phyloP scores from a whole-genome alignment of 2,113 vertebrate species.

The Odocoileus hemionus region DNA sequence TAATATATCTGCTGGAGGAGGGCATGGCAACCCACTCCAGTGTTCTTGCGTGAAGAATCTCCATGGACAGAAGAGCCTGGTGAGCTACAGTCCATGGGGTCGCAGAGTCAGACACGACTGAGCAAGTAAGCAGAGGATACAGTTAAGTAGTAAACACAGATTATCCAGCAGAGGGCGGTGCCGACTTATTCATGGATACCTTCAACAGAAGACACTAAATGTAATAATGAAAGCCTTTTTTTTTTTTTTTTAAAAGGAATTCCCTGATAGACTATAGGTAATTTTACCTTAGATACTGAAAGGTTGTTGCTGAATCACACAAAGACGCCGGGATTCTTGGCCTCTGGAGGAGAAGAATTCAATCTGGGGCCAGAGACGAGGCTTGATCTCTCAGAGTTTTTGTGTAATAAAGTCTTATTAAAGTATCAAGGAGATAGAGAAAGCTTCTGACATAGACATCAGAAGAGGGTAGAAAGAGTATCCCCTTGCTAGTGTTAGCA shows the following conservation, averaged over 20 bases:
- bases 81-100: not conserved
- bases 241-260: not conserved
- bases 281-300: not conserved
- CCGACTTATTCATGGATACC: not conserved
- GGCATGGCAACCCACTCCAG: not conserved
- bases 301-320: no score
- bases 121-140: not conserved
- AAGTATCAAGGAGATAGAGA: no score
- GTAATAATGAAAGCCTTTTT: not conserved
- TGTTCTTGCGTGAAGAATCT: not conserved
- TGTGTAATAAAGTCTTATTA: no score
- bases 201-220: not conserved
- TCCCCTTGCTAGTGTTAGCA: no score
- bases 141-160: not conserved
- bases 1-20: not conserved
- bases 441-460: no score
- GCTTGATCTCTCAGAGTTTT: no score
- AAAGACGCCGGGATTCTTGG: no score
- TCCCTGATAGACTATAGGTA: not conserved
- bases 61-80: not conserved
- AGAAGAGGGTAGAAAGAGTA: no score
- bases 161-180: slow-evolving; percentile 68
- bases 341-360: no score
- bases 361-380: no score
- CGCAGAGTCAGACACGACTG: not conserved